Percentiles rank a stretch among this genome's conserved stretches.
Evolutionary conservation across 35 echinoderm and acorn worm species (phyloP).

Genomic region (Apostichopus japonicus): DNA sequence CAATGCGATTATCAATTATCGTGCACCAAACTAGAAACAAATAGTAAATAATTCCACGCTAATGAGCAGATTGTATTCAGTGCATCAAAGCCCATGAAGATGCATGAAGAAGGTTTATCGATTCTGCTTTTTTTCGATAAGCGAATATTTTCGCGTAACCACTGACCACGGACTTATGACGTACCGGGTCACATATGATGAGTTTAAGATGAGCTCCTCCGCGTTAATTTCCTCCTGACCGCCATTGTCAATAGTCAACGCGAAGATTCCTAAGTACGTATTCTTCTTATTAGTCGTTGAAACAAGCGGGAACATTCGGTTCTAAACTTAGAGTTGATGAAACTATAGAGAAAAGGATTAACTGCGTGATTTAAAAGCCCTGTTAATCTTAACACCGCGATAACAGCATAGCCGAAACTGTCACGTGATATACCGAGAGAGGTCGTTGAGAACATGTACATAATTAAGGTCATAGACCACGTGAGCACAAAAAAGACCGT

Average conservation of each 20-base stretch:
- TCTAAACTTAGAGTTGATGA: conserved; percentile 27
- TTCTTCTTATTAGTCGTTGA: not conserved
- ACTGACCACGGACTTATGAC: too few species aligned
- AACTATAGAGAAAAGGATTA: conserved; percentile 23
- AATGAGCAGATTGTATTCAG: too few species aligned
- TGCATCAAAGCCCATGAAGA: too few species aligned
- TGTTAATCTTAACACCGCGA: not conserved
- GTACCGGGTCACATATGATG: not conserved
- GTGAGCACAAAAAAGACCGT: conserved; percentile 1
- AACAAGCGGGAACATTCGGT: not conserved
- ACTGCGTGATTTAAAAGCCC: conserved; percentile 36
- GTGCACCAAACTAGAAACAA: too few species aligned
- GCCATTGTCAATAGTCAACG: too few species aligned
- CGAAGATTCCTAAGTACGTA: not conserved
- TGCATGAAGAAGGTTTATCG: too few species aligned
- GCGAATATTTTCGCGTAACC: too few species aligned
- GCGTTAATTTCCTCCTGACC: too few species aligned
- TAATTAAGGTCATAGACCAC: conserved; percentile 1
- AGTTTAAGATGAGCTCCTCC: not conserved
- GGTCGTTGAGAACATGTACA: not conserved
- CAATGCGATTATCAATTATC: too few species aligned
- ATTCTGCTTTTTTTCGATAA: too few species aligned
- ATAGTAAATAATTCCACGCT: too few species aligned
- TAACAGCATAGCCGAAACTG: not conserved
- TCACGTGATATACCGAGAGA: not conserved